These are phyloP conservation scores for Amphipyra tragopoginis DNA, from an alignment of 2,888 invertebrate species.

Conservation along the genomic window DNA sequence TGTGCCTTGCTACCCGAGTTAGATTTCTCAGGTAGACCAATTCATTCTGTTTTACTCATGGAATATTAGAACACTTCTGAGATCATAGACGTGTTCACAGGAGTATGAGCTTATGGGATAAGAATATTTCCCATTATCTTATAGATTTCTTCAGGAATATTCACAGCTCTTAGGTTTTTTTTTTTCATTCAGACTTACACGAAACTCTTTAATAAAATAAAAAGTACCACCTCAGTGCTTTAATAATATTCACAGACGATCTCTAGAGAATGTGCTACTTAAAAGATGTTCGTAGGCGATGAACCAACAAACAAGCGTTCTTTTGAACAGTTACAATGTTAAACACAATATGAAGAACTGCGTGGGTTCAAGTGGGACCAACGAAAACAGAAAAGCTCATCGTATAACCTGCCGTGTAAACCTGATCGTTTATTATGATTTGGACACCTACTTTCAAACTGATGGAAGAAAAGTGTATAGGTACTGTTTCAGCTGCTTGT, in stretches of 20 bases:
- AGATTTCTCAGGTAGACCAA: no score
- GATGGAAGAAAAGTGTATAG: background rate
- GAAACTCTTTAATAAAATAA: background rate
- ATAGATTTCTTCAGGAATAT: background rate
- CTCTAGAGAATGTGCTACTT: slow-evolving; percentile 9
- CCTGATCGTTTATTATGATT: background rate
- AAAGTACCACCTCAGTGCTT: background rate
- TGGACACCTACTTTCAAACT: slow-evolving; percentile 1
- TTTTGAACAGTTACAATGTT: slow-evolving; percentile 18
- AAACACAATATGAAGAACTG: slow-evolving; percentile 16
- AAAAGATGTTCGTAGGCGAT: slow-evolving; percentile 31
- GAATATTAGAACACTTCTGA: no score
- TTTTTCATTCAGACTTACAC: background rate
- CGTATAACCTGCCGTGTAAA: background rate
- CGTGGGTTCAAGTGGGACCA: slow-evolving; percentile 24
- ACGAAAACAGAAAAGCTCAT: slow-evolving; percentile 7
- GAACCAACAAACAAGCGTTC: slow-evolving; percentile 18
- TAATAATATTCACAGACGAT: slow-evolving; percentile 3
- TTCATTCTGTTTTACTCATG: no score
- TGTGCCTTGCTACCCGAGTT: no score
- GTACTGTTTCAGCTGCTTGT: no score
- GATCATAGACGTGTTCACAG: no score
- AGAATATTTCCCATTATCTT: background rate
- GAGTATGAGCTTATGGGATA: background rate
- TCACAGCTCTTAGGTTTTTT: background rate